Evolutionary conservation across 2,888 invertebrate genomes (phyloP).

Genomic region (Protodeltote pygarga): DNA sequence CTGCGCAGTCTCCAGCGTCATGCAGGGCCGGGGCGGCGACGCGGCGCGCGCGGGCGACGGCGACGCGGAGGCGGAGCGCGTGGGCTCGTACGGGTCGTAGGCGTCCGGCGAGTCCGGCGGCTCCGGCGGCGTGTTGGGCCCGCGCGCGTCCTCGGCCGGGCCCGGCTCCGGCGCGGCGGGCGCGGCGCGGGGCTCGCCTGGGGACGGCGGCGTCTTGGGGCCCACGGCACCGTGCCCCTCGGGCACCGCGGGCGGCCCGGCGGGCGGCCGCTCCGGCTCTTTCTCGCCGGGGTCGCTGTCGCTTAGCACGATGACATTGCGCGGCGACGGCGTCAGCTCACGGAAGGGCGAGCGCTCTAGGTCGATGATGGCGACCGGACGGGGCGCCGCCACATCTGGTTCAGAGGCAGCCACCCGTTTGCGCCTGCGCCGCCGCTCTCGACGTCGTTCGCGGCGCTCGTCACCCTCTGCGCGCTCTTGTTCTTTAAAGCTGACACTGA

Average conservation of each 20-base stretch:
- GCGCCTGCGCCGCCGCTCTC: conserved; percentile 53
- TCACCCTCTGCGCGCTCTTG: conserved; percentile 69
- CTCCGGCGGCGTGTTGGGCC: conserved; percentile 88
- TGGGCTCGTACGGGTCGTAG: conserved; percentile 97
- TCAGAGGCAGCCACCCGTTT: conserved; percentile 70
- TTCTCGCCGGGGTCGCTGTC: conserved; percentile 91
- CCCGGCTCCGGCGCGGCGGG: conserved; percentile 76
- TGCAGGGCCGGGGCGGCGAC: conserved; percentile 60
- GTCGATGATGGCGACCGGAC: conserved; percentile 94
- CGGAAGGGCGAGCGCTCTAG: conserved; percentile 94
- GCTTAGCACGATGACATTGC: conserved; percentile 93
- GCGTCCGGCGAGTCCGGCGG: conserved; percentile 90
- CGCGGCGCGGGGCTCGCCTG: conserved; percentile 81
- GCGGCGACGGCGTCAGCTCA: conserved; percentile 93
- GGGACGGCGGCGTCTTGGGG: conserved; percentile 88
- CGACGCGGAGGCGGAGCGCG: conserved; percentile 91
- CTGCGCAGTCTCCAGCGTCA: conserved; percentile 81
- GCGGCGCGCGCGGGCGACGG: conserved; percentile 70
- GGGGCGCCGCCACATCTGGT: conserved; percentile 88
- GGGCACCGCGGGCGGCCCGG: conserved; percentile 40
- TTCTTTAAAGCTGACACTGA: conserved; percentile 96
- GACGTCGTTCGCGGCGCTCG: conserved; percentile 53
- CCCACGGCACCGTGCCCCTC: conserved; percentile 58
- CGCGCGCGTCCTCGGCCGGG: conserved; percentile 90
- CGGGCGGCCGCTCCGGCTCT: conserved; percentile 58